phyloP scores from a whole-genome alignment of 2,113 vertebrate genomes.

The Pedetes capensis region DNA sequence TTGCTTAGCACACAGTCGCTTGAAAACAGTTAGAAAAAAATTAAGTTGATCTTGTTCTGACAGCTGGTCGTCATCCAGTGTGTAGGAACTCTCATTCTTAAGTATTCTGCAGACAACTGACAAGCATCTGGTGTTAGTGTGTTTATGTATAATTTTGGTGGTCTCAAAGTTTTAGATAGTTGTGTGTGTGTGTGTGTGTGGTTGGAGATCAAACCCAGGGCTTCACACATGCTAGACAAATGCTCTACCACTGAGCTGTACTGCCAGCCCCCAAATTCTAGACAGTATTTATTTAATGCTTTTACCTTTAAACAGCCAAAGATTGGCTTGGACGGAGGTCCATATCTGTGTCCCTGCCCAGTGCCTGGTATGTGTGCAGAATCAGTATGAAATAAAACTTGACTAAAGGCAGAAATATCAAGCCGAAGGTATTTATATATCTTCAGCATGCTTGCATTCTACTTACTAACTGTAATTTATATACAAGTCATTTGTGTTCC shows the following conservation, averaged over 20 bases:
- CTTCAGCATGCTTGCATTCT: conserved; percentile 44
- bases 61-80: neutral
- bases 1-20: conserved; percentile 32
- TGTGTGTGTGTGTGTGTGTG: neutral
- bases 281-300: neutral
- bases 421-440: conserved; percentile 9
- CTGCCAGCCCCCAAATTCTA: neutral
- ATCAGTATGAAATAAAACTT: neutral
- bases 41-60: conserved; percentile 33
- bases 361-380: neutral
- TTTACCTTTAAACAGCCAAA: conserved; percentile 14
- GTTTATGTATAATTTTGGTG: neutral
- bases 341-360: too few relatives aligned
- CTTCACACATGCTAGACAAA: neutral
- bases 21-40: conserved; percentile 65
- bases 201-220: neutral
- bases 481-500: conserved; percentile 28
- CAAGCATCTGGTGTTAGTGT: neutral
- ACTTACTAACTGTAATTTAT: conserved; percentile 61
- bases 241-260: neutral
- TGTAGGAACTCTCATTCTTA: neutral
- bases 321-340: neutral
- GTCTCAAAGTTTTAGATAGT: neutral
- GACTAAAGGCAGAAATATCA: neutral
- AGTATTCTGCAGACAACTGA: neutral